Percentiles rank a stretch among this genome's conserved stretches.
phyloP scores from a whole-genome alignment of 2,797 vertebrate genomes.

The Sebastes paucispinis region DNA sequence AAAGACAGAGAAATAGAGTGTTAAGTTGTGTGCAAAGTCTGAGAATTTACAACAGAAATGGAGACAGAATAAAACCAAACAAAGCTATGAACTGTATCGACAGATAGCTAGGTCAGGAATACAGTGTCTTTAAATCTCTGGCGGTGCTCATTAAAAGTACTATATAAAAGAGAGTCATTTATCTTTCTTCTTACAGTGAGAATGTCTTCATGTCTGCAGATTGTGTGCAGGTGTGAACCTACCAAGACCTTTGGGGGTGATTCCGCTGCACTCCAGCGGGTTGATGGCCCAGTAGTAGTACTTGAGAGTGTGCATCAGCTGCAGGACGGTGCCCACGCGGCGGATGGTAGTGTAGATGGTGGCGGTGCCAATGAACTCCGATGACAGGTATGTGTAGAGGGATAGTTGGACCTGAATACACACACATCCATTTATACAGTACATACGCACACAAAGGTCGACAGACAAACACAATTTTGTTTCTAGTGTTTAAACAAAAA shows the following conservation, averaged over 20 bases:
- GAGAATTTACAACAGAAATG: not conserved
- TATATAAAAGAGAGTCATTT: not conserved
- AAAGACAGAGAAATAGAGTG: not conserved
- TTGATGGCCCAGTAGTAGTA: slow-evolving; percentile 98
- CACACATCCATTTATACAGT: slow-evolving; percentile 1
- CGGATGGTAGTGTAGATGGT: slow-evolving; percentile 96
- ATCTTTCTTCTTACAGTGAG: not conserved
- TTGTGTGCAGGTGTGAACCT: slow-evolving; percentile 51
- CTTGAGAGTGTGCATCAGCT: slow-evolving; percentile 96
- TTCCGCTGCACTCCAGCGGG: slow-evolving; percentile 93
- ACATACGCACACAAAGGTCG: not conserved
- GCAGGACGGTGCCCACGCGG: slow-evolving; percentile 93
- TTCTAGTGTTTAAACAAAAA: slow-evolving; percentile 29
- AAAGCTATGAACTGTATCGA: not conserved
- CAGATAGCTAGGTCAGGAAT: not conserved
- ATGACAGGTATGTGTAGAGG: slow-evolving; percentile 93
- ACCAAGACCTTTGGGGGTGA: slow-evolving; percentile 93
- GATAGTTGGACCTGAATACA: slow-evolving; percentile 87
- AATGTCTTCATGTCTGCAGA: not conserved
- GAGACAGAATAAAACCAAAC: not conserved
- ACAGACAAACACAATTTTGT: not conserved
- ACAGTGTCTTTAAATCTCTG: not conserved
- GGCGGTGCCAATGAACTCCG: slow-evolving; percentile 96
- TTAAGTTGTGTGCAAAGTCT: not conserved
- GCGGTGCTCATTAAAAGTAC: not conserved